phyloP scores from a whole-genome alignment of 30 jellyfish, hydroid and myxozoan species.

The Cassiopea andromeda region DNA sequence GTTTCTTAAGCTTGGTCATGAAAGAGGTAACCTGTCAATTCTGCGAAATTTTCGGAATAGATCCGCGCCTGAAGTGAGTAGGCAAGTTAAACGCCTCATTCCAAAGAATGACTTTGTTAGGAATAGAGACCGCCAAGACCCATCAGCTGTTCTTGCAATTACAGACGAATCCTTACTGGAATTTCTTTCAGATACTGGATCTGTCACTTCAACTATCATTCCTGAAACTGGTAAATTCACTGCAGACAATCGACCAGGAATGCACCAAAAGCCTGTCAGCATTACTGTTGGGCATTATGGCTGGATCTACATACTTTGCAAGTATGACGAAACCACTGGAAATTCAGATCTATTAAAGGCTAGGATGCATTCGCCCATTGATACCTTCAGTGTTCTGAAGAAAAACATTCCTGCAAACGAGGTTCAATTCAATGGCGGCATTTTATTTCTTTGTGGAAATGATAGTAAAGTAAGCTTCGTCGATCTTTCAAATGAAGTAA shows the following conservation, averaged over 20 bases:
- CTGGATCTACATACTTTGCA: constrained; percentile 9
- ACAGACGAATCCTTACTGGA: not conserved
- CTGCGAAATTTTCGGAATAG: constrained; percentile 48
- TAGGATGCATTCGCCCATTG: constrained; percentile 42
- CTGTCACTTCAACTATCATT: constrained; percentile 24
- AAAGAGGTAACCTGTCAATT: constrained; percentile 36
- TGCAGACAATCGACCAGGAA: constrained; percentile 21
- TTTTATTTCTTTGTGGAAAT: constrained; percentile 18
- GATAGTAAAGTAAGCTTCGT: constrained; percentile 29
- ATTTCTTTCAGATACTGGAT: not conserved
- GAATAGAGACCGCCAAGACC: constrained; percentile 64
- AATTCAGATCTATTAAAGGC: not conserved
- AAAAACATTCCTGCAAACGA: not conserved
- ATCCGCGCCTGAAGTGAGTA: constrained; percentile 13
- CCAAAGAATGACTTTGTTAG: constrained; percentile 47
- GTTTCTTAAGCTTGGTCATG: constrained; percentile 25
- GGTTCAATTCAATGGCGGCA: constrained; percentile 15
- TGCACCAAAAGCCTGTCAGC: constrained; percentile 27
- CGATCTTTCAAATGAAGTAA: constrained; percentile 18
- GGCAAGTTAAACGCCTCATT: not conserved
- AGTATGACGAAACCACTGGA: not conserved
- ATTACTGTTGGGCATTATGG: constrained; percentile 37
- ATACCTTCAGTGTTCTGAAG: not conserved
- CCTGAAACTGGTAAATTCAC: constrained; percentile 36
- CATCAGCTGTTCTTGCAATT: constrained; percentile 49